Base-by-base conservation (phyloP, 1,140 invertebrate genomes). In the Drosophila cardini region DNA sequence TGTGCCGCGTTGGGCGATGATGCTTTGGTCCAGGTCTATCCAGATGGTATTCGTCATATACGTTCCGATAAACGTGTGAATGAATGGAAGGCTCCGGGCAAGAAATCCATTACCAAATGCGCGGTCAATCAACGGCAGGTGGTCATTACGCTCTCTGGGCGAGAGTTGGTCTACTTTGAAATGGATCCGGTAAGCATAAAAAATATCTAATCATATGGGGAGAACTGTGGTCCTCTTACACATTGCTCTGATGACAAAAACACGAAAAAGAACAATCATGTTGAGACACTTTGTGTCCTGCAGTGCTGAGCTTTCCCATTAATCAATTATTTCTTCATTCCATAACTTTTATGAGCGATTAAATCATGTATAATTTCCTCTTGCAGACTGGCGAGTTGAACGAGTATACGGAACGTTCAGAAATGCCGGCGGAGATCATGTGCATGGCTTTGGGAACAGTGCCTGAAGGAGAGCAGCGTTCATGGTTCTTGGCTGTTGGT, bases 81-180 rank as follows among this genome's bases (percentile, higher is more conserved):
- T 82, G 99, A 99, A 93, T 99, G 99, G 99, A 98, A 99, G 91
- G 97, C 98, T 0, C 98, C 98, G 0, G 98, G 97, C 4, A 99
- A 99, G 92, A 98, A 99, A 84, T 97, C 96, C 0, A 99, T 99
- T 71, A 96, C 98, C 0, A 98, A 98, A 92, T 99, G 99, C 93
- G 98, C 99, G 1, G 97, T 99, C 0, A 99, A 99, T 93, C 97
- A 99, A 90, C 94, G 99, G 65, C 99, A 99, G 93, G 98, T 99
- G 18, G 98, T 99, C 0, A 99, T 99, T 76, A 98, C 99, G 0
- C 93, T 99, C 4, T 97, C 97, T 36, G 99, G 98, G 0, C 98
- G 98, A 50, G 99, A 99, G 94, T 93, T 99, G 16, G 98, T 99
- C 13, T 99, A 99, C 93, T 99, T 99, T 93, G 99, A 99, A 94